phyloP scores from a whole-genome alignment of 2,113 vertebrate genomes.

The Heteronetta atricapilla region DNA sequence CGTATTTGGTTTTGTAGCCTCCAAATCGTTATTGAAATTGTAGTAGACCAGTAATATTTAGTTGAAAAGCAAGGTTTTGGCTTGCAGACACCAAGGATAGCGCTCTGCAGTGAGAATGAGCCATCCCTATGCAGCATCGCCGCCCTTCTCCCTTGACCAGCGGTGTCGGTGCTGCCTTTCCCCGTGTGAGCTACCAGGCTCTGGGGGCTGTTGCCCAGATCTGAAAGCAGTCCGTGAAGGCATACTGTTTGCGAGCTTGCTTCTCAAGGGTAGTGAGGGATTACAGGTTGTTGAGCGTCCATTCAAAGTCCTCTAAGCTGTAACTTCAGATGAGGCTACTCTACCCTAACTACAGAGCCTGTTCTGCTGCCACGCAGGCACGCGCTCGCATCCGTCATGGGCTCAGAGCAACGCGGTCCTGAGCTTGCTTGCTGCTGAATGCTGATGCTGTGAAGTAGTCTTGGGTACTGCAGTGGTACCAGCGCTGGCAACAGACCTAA shows the following conservation, averaged over 20 bases:
- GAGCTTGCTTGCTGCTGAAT: background rate
- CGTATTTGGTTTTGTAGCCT: background rate
- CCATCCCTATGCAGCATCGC: background rate
- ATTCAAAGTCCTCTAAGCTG: background rate
- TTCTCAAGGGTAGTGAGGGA: background rate
- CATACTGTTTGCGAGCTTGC: background rate
- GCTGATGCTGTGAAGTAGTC: background rate
- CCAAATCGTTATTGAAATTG: background rate
- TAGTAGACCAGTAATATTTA: background rate
- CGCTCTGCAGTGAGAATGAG: background rate
- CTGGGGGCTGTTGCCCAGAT: background rate
- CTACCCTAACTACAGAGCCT: slow-evolving; percentile 14
- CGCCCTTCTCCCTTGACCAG: background rate
- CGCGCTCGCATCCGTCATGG: background rate
- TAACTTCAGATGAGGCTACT: slow-evolving; percentile 17
- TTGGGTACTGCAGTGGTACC: background rate
- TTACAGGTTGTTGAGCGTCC: background rate
- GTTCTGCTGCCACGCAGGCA: background rate
- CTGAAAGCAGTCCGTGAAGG: background rate
- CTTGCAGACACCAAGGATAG: background rate
- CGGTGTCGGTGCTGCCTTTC: background rate
- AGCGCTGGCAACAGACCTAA: background rate
- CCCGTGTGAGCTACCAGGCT: background rate
- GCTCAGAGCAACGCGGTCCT: background rate
- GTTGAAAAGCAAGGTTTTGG: background rate